Evolutionary conservation across 2,888 invertebrate genomes (phyloP), one percentile per base, ranked within the genome.

Genomic region (Caenorhabditis sp.): DNA sequence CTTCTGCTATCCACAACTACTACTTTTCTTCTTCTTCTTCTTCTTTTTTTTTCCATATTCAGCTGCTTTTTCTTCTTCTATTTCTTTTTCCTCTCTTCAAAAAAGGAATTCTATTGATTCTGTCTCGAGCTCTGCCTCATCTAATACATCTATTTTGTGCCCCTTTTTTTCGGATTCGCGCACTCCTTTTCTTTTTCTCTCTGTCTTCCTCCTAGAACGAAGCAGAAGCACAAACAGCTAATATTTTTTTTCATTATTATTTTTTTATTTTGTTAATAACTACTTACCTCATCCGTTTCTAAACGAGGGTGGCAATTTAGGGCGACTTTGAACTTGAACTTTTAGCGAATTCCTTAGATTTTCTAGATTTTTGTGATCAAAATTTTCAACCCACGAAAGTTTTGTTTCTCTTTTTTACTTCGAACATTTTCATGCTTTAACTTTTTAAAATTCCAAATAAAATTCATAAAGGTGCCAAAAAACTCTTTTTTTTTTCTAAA

Each of bases 181-280:
- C 54, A 52, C n/a, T 62, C 23, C 17, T 36, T 53, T 25, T 62
- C 52, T 23, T n/a, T 38, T 21, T 62, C 27, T 43, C 43, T 43
- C 8, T 17, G 5, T 43, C 43, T 43, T 14, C 14, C 43, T 31
- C n/a, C n/a, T n/a, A n/a, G n/a, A n/a, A n/a, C 4, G 31, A 31
- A 31, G 31, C 31, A 31, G 31, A 31, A 31, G 31, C 31, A 31
- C 5, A 31, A 31, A 14, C 43, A 43, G 43, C 43, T 43, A 43
- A 43, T 43, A 43, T 43, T 43, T 43, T 43, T 43, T 7, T 59
- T 64, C 53, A 52, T 57, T 53, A 57, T 52, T 49, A 8, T 56
- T 50, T 38, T 56, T 38, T 61, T 52, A 50, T 31, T 36, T 53
- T 43, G 31, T 43, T 43, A 43, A 23, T 49, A 25, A n/a, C 50